Conservation (phyloP, 2,797 vertebrate species). For the Sebastolobus altivelis region DNA sequence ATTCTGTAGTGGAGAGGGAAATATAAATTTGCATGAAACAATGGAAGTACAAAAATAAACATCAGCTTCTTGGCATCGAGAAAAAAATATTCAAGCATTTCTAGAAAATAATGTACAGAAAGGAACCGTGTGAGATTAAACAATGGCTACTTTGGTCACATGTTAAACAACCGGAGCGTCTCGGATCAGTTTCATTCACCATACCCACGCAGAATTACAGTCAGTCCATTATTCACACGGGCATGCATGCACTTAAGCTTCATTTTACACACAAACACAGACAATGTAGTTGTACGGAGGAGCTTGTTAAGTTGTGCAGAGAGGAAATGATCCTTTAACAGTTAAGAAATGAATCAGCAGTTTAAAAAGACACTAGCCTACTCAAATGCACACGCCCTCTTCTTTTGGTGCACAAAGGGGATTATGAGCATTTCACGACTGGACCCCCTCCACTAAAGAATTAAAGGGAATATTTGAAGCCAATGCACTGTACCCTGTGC, state of each 20-base stretch:
- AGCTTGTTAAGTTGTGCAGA: slow-evolving; percentile 59
- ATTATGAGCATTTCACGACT: slow-evolving; percentile 31
- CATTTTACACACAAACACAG: slow-evolving; percentile 57
- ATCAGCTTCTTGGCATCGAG: slow-evolving; percentile 84
- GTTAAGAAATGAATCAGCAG: slow-evolving; percentile 40
- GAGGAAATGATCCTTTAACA: slow-evolving; percentile 40
- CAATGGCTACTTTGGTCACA: slow-evolving; percentile 86
- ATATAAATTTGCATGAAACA: slow-evolving; percentile 83
- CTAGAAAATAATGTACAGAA: slow-evolving; percentile 82
- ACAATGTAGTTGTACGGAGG: slow-evolving; percentile 50
- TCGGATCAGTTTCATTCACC: slow-evolving; percentile 63
- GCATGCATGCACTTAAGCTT: slow-evolving; percentile 72
- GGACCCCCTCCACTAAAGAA: slow-evolving; percentile 53
- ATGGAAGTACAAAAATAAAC: slow-evolving; percentile 89
- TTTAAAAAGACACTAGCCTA: slow-evolving; percentile 27
- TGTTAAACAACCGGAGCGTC: slow-evolving; percentile 73
- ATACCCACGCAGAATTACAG: slow-evolving; percentile 61
- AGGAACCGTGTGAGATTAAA: slow-evolving; percentile 76
- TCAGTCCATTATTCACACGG: slow-evolving; percentile 60
- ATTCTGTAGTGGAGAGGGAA: slow-evolving; percentile 73
- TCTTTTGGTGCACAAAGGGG: slow-evolving; percentile 34
- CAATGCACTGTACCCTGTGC: slow-evolving; percentile 54
- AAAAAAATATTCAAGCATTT: slow-evolving; percentile 85
- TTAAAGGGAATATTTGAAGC: slow-evolving; percentile 71
- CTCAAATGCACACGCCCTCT: slow-evolving; percentile 39